phyloP scores from a whole-genome alignment of 2,888 invertebrate genomes.

The Stenodera caucasica region DNA sequence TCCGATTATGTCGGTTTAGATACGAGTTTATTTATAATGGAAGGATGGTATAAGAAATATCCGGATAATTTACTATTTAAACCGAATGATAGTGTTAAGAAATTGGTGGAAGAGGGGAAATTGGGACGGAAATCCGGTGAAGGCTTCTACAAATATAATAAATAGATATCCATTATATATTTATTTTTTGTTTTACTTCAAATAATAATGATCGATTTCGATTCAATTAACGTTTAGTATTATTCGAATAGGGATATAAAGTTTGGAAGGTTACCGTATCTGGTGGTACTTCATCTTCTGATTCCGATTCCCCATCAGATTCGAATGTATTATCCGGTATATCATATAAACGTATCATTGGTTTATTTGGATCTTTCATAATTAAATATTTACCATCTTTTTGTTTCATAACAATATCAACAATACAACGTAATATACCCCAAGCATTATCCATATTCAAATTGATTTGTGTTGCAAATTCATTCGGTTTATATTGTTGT shows the following conservation, averaged over 20 bases:
- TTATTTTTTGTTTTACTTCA: neutral
- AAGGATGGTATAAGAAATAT: slow-evolving; percentile 76
- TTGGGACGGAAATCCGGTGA: slow-evolving; percentile 78
- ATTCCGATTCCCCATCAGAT: slow-evolving; percentile 91
- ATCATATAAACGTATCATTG: slow-evolving; percentile 94
- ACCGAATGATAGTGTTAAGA: slow-evolving; percentile 65
- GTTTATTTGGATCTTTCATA: slow-evolving; percentile 99
- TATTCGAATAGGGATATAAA: slow-evolving; percentile 50
- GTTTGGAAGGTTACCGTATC: slow-evolving; percentile 53
- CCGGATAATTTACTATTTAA: slow-evolving; percentile 70
- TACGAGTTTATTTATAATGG: slow-evolving; percentile 74
- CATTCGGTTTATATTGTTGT: slow-evolving; percentile 97
- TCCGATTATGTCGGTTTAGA: slow-evolving; percentile 84
- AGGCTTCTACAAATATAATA: slow-evolving; percentile 79
- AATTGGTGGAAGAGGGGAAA: slow-evolving; percentile 77
- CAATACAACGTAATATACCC: slow-evolving; percentile 96
- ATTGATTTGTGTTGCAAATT: slow-evolving; percentile 98
- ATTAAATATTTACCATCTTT: slow-evolving; percentile 96
- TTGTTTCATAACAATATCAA: slow-evolving; percentile 96
- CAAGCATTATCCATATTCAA: slow-evolving; percentile 99
- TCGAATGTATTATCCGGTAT: slow-evolving; percentile 99
- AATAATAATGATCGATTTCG: too few relatives aligned
- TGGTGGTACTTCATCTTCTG: slow-evolving; percentile 67
- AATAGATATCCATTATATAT: slow-evolving; percentile 45
- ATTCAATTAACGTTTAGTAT: slow-evolving; percentile 35